phyloP scores from a whole-genome alignment of 35 echinoderm and acorn worm genomes.

The Ptychodera flava region DNA sequence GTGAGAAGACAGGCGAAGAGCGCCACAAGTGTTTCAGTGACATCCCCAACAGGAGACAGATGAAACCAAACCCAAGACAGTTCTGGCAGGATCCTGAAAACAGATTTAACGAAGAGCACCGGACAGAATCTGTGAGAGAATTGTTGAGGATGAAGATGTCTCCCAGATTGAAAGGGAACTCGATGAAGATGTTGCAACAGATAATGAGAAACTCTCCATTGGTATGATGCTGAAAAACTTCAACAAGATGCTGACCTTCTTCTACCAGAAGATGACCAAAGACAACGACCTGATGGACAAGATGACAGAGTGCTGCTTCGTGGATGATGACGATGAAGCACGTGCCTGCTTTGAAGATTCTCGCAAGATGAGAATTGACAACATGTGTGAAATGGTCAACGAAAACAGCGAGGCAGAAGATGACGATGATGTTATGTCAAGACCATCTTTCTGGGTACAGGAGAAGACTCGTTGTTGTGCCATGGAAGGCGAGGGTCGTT shows the following conservation, averaged over 20 bases:
- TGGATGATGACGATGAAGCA: background rate
- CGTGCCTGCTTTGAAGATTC: background rate
- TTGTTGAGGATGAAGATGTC: background rate
- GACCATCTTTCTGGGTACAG: background rate
- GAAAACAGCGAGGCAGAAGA: background rate
- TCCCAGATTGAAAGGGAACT: background rate
- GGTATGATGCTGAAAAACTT: background rate
- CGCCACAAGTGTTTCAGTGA: background rate
- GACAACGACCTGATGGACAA: background rate
- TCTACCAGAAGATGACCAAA: background rate
- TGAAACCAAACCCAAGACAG: background rate
- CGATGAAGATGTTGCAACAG: background rate
- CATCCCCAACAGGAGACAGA: background rate
- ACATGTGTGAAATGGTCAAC: background rate
- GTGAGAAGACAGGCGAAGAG: background rate
- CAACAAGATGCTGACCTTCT: background rate
- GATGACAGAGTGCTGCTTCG: background rate
- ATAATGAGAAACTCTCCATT: background rate
- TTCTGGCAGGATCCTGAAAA: background rate
- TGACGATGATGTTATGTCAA: background rate
- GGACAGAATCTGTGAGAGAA: background rate
- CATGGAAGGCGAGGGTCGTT: background rate
- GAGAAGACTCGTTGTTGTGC: background rate
- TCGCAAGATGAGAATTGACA: background rate
- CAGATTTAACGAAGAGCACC: background rate